phyloP scores from a whole-genome alignment of 2,888 invertebrate species.

The Drosophila subquinaria region DNA sequence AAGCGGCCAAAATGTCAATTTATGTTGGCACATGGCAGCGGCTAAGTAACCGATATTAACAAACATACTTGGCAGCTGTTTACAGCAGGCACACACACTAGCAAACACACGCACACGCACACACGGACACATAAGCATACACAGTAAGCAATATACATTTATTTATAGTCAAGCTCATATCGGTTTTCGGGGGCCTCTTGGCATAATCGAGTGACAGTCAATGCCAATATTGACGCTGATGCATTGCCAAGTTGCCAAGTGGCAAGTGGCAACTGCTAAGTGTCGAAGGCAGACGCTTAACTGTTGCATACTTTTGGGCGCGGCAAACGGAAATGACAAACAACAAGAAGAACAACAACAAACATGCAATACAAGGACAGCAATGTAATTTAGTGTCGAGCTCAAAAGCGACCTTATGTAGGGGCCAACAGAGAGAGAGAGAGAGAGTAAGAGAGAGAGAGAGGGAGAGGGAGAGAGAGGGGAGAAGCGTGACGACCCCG shows the following conservation, averaged over 20 bases:
- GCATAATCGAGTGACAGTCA: slow-evolving; percentile 49
- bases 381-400: slow-evolving; percentile 42
- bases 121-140: slow-evolving; percentile 2
- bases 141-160: slow-evolving; percentile 12
- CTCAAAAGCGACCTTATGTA: slow-evolving; percentile 9
- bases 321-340: slow-evolving; percentile 67
- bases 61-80: slow-evolving; percentile 47
- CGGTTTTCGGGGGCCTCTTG: slow-evolving; percentile 35
- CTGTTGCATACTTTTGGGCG: slow-evolving; percentile 66
- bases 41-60: slow-evolving; percentile 47
- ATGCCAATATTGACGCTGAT: slow-evolving; percentile 77
- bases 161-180: slow-evolving; percentile 50
- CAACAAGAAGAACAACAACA: slow-evolving; percentile 14
- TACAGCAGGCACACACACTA: slow-evolving; percentile 17
- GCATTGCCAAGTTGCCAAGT: slow-evolving; percentile 72
- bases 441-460: background rate
- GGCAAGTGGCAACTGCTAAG: slow-evolving; percentile 22
- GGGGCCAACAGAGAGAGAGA: no score
- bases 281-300: slow-evolving; percentile 38
- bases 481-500: slow-evolving; percentile 20
- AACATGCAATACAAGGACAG: slow-evolving; percentile 23
- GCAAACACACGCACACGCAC: background rate
- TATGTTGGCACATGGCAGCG: slow-evolving; percentile 18
- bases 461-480: background rate
- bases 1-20: slow-evolving; percentile 19